Percentiles rank a stretch among this genome's conserved stretches.
Conservation (phyloP, 2,113 vertebrate species). For the Coracopsis vasa region DNA sequence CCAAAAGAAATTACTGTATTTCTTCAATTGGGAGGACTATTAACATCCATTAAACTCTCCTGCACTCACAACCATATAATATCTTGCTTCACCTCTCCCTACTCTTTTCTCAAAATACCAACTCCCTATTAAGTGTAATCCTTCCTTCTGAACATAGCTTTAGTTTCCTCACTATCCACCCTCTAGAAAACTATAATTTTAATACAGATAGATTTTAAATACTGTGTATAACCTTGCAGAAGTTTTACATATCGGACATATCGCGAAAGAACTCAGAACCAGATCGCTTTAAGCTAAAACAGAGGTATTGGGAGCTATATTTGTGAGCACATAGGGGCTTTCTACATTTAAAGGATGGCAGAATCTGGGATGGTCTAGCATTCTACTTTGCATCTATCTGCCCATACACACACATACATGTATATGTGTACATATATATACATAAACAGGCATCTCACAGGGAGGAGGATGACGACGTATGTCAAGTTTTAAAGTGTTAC, state of each 20-base stretch:
- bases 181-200: neutral
- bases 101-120: neutral
- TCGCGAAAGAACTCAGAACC: neutral
- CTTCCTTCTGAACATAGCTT: neutral
- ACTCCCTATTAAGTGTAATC: neutral
- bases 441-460: neutral
- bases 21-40: slow-evolving; percentile 29
- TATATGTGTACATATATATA: neutral
- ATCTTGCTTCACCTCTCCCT: neutral
- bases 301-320: neutral
- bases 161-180: neutral
- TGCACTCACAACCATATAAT: neutral
- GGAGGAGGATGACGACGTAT: accelerated
- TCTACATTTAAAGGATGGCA: neutral
- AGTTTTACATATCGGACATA: neutral
- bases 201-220: neutral
- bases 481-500: neutral
- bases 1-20: slow-evolving; percentile 37
- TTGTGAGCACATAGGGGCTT: neutral
- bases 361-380: neutral
- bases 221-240: neutral
- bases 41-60: neutral
- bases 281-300: neutral
- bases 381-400: neutral
- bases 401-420: accelerated